These are phyloP conservation scores for Himalopsyche anomala DNA, from an alignment of 2,888 invertebrate genomes.

Conservation along the genomic window DNA sequence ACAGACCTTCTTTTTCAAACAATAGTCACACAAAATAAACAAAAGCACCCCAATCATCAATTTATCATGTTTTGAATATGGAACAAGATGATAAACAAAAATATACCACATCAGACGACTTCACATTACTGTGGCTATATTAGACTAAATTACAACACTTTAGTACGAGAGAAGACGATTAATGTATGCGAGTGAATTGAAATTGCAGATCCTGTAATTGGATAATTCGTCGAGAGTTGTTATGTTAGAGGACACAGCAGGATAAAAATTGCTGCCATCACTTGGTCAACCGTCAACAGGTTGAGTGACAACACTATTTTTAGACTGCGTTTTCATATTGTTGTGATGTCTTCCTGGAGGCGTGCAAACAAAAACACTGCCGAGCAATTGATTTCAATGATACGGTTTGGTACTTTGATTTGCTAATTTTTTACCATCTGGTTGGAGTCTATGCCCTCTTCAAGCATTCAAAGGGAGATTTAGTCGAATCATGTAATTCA, in stretches of 20 bases:
- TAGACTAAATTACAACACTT: constrained; percentile 39
- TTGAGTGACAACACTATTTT: constrained; percentile 34
- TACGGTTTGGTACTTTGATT: too few relatives aligned
- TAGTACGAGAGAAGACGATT: constrained; percentile 22
- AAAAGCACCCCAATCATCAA: constrained; percentile 37
- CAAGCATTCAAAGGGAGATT: too few relatives aligned
- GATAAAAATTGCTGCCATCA: constrained; percentile 39
- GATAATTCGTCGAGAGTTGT: constrained; percentile 40
- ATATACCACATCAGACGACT: neutral
- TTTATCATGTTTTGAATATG: constrained; percentile 1
- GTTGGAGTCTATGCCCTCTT: too few relatives aligned
- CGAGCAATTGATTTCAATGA: too few relatives aligned
- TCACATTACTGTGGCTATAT: constrained; percentile 22
- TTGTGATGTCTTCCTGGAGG: constrained; percentile 16
- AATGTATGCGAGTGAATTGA: constrained; percentile 35
- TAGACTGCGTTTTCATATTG: constrained; percentile 17
- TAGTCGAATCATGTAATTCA: too few relatives aligned
- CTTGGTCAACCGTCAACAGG: constrained; percentile 34
- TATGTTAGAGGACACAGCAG: constrained; percentile 34
- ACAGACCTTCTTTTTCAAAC: constrained; percentile 40
- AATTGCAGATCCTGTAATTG: constrained; percentile 45
- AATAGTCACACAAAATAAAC: constrained; percentile 30
- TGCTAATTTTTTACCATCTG: too few relatives aligned
- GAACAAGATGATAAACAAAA: constrained; percentile 13
- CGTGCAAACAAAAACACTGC: too few relatives aligned